phyloP scores from a whole-genome alignment of 2,797 vertebrate species.

The Coilia nasus region DNA sequence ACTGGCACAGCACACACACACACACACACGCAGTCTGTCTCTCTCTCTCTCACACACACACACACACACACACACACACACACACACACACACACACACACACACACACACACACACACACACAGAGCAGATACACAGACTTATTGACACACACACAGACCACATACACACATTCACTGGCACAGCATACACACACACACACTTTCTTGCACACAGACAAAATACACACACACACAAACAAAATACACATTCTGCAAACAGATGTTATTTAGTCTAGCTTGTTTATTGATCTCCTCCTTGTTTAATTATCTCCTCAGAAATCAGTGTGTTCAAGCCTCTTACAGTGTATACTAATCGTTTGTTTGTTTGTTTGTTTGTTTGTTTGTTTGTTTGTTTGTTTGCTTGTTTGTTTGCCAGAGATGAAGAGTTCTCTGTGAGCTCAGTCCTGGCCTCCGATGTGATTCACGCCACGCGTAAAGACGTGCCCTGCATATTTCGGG shows the following conservation, averaged over 20 bases:
- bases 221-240: neutral
- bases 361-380: constrained; percentile 24
- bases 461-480: constrained; percentile 96
- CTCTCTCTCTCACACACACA: too few relatives aligned
- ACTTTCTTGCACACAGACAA: neutral
- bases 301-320: too few relatives aligned
- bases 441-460: constrained; percentile 91
- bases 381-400: constrained; percentile 7
- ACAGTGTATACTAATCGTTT: neutral
- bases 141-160: neutral
- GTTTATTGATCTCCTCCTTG: neutral
- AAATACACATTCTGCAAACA: neutral
- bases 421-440: constrained; percentile 94
- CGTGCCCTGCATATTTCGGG: constrained; percentile 95
- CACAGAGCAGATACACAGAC: neutral
- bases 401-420: constrained; percentile 75
- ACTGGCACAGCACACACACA: too few relatives aligned
- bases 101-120: neutral
- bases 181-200: neutral
- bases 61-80: neutral
- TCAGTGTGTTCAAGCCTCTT: too few relatives aligned
- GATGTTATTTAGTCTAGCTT: neutral
- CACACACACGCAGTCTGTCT: too few relatives aligned
- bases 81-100: neutral
- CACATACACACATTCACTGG: neutral